Evolutionary conservation across 37 sponge, comb jelly and placozoan genomes (phyloP), one percentile per base, ranked within the genome.

Genomic region (Oscarella lobularis): DNA sequence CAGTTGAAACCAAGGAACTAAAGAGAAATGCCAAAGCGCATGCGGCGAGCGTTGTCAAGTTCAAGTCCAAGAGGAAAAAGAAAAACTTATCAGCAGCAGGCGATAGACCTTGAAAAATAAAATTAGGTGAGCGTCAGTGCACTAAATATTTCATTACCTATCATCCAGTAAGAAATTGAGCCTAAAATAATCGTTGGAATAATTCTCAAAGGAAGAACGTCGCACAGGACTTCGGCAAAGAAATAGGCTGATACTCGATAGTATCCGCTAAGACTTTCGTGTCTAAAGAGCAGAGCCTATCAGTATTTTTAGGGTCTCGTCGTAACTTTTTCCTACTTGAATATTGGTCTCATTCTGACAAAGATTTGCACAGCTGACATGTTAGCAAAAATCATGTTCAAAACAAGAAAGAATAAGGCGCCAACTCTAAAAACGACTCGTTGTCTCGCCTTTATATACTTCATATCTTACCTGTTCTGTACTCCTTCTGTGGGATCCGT

Each of bases 231-330:
- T 60, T 82, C 82, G 1, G 92, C 70, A 6, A 91, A 3, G 72
- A 91, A 91, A 75, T 74, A 91, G 39, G 81, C 76, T 31, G 91
- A 90, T 38, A 90, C 91, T 77, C 91, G 71, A 66, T 90, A 90
- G 60, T 73, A 90, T 0, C 92, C 92, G 74, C 88, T 87, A 39
- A 79, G 79, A 76, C 83, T 87, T 67, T 91, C 88, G 74, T 91
- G 92, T 31, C 90, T 89, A 66, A 29, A 40, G 31, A 70, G n/a
- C n/a, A n/a, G n/a, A n/a, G n/a, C n/a, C n/a, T n/a, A n/a, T n/a
- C n/a, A n/a, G n/a, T n/a, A n/a, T n/a, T n/a, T n/a, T n/a, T n/a
- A n/a, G n/a, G n/a, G n/a, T n/a, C n/a, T n/a, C n/a, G n/a, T n/a
- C n/a, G n/a, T n/a, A n/a, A n/a, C n/a, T n/a, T n/a, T n/a, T n/a